phyloP scores from a whole-genome alignment of 2,113 vertebrate genomes.

The Pleuronectes platessa region DNA sequence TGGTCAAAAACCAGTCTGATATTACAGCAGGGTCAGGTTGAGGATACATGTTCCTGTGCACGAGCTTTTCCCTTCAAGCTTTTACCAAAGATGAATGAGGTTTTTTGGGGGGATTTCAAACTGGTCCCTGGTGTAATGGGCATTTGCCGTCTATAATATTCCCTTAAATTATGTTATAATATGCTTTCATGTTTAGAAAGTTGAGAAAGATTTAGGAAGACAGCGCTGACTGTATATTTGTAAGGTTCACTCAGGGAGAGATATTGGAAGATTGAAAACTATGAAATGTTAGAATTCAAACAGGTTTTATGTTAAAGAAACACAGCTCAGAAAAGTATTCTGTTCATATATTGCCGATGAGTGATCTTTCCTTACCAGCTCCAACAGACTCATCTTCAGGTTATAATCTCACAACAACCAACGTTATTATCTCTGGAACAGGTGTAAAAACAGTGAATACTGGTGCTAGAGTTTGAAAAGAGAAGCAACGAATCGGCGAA shows the following conservation, averaged over 20 bases:
- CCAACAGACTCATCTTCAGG: too few relatives aligned
- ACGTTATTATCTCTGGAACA: too few relatives aligned
- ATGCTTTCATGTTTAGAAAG: neutral
- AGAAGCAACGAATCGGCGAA: neutral
- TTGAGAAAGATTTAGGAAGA: neutral
- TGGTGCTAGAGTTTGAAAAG: neutral
- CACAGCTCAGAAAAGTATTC: neutral
- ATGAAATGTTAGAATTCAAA: neutral
- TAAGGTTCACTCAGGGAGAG: conserved; percentile 4
- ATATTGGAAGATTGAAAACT: neutral
- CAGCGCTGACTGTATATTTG: neutral
- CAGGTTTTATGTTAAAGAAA: neutral
- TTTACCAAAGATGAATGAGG: neutral
- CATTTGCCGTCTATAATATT: neutral
- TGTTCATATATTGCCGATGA: too few relatives aligned
- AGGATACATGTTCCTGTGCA: neutral
- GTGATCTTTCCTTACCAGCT: too few relatives aligned
- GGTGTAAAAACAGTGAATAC: neutral
- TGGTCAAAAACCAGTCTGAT: neutral
- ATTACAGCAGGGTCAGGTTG: neutral
- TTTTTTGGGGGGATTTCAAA: neutral
- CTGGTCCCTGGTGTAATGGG: neutral
- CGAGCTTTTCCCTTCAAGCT: neutral
- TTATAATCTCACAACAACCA: neutral
- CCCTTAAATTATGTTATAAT: neutral